Evolutionary conservation across 2,797 vertebrate genomes (phyloP), one percentile per base, ranked within the genome.

Genomic region (Esox lucius): DNA sequence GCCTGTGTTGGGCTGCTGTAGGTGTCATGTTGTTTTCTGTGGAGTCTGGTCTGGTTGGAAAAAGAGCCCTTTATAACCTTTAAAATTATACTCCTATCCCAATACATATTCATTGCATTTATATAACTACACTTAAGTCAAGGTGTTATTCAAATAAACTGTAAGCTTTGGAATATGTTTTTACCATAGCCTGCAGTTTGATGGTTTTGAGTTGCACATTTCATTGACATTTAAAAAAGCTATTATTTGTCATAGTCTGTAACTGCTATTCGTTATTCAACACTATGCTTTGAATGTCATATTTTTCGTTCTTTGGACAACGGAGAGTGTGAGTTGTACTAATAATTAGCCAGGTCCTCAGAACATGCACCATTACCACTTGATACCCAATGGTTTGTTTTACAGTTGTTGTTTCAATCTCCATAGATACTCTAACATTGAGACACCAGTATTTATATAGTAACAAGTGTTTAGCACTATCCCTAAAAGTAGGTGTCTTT

Each of bases 321-420:
- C 17, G 69, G 48, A 53, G 48, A 71, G 49, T 19, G 71, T 72
- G 33, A 67, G 39, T 53, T 66, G 22, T 48, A 72, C 19, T 28
- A 62, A 64, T 72, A n/a, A 75, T 62, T 62, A 42, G 53, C 61
- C 56, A 15, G 64, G 56, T 61, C 69, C 42, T 26, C 48, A 70
- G 49, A 70, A 15, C 69, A 71, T 67, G n/a, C 66, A 46, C 69
- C 28, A 46, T 31, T 48, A 35, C 17, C 67, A 68, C 49, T 46
- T 11, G 42, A 46, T 13, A 35, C 51, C 59, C 31, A 68, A 39
- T 70, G 56, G 76, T 83, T 78, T 81, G 76, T 87, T 89, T 70
- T 81, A 80, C 76, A 75, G 81, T 66, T 82, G 78, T 83, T 82
- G 64, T 76, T 84, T 72, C 39, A 33, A 82, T 90, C 75, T 67